Base-by-base conservation (phyloP, 37 sponge, comb jelly and placozoan species). In the Amphimedon queenslandica region DNA sequence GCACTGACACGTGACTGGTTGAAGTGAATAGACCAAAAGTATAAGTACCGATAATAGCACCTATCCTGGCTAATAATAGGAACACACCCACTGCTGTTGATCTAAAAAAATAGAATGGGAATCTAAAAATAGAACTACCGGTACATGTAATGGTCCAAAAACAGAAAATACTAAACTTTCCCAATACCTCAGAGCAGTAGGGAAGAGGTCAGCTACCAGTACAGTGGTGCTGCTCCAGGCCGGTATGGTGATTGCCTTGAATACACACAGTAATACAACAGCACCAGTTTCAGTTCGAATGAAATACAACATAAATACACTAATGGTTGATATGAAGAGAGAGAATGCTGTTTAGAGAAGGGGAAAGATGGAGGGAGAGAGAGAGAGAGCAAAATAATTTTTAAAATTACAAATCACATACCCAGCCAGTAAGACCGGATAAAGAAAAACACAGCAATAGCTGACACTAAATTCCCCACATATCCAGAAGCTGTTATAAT, bases 401-500 rank as follows among this genome's bases (percentile, higher is more conserved):
- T 8, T 13, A 47, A 60, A 6, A 60, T 25, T 25, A 6, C 5
- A n/a, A 60, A 11, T 4, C 2, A 65, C 82, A 70, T 30, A 89
- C 85, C 78, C 29, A 89, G 66, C 90, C 90, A 89, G 42, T 74
- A 72, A 28, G 84, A 85, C 32, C 90, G 75, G 23, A 57, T 51
- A 31, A 89, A 53, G 29, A 84, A 70, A 64, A 84, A 81, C 16
- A 89, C 85, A 27, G 77, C 85, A 67, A 84, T 30, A 24, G 81
- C 81, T 1, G 90, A 72, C 13, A 69, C 70, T 11, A 89, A 23
- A 41, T 81, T 84, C 3, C 90, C 90, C 23, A 81, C 77, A 37
- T 80, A 41, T 21, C 77, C 63, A 3, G 90, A 70, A 21, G 68
- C 77, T 24, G 90, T 40, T 0, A 84, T 61, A 0, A 77, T 32